phyloP scores from a whole-genome alignment of 2,888 invertebrate genomes.

The Chrysodeixis includens region DNA sequence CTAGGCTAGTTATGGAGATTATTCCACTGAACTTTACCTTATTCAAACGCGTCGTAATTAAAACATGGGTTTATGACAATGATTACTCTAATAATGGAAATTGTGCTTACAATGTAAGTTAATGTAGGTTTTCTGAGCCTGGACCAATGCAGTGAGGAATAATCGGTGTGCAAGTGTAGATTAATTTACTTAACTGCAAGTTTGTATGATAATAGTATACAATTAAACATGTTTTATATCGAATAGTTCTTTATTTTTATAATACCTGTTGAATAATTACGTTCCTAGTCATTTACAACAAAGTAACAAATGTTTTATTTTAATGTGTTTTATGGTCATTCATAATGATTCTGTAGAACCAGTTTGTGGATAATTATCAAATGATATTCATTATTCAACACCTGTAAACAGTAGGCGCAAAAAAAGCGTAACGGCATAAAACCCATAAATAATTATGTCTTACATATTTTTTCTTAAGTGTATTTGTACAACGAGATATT shows the following conservation, averaged over 20 bases:
- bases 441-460: background rate
- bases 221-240: background rate
- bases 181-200: background rate
- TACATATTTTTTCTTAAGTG: too few relatives aligned
- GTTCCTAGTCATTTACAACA: background rate
- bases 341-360: background rate
- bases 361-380: background rate
- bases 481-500: background rate
- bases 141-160: background rate
- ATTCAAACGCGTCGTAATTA: constrained; percentile 11
- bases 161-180: background rate
- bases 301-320: background rate
- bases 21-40: constrained; percentile 25
- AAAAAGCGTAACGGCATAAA: background rate
- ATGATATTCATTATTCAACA: background rate
- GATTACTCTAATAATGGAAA: constrained; percentile 1
- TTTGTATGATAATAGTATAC: background rate
- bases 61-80: constrained; percentile 2
- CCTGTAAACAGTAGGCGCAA: background rate
- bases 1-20: constrained; percentile 15
- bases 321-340: background rate
- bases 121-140: background rate
- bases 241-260: background rate
- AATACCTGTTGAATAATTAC: too few relatives aligned
- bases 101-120: constrained; percentile 3